A percentile compares a stretch with the other conserved stretches of the same genome.
Conservation (phyloP, 2,113 vertebrate genomes). For the Laticauda laticaudata region DNA sequence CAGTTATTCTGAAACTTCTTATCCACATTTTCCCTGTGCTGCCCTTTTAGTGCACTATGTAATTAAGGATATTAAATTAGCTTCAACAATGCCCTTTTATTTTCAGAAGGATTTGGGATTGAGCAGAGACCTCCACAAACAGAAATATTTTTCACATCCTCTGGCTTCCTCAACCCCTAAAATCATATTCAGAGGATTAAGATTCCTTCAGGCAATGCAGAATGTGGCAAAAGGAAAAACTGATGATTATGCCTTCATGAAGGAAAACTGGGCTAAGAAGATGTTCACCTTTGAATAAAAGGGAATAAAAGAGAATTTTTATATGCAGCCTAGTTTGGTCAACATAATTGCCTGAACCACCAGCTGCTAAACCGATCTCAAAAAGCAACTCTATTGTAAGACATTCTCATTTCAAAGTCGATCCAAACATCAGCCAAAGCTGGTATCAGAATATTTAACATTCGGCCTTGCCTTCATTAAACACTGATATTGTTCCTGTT, state of each 20-base stretch:
- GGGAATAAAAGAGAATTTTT: not conserved
- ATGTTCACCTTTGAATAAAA: not conserved
- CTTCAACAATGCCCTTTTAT: not conserved
- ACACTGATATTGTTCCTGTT: not conserved
- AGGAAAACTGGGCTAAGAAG: not conserved
- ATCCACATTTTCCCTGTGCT: not conserved
- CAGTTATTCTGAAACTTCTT: not conserved
- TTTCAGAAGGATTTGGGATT: not conserved
- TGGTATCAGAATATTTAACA: not conserved
- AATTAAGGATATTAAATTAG: not conserved
- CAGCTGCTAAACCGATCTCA: not conserved
- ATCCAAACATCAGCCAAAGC: not conserved
- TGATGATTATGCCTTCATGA: not conserved
- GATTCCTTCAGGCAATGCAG: not conserved
- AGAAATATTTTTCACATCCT: not conserved
- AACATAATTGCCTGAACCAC: not conserved
- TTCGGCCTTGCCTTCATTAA: not conserved
- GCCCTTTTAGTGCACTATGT: not conserved
- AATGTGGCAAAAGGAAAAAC: not conserved
- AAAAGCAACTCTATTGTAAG: not conserved
- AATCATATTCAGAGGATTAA: not conserved
- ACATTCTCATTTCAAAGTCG: not conserved
- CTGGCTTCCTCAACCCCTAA: not conserved
- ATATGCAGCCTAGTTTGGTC: not conserved
- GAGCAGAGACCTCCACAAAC: not conserved